Percentiles rank a stretch among this genome's conserved stretches.
Evolutionary conservation across 2,888 invertebrate genomes (phyloP).

Genomic region (Drosophila subsilvestris): DNA sequence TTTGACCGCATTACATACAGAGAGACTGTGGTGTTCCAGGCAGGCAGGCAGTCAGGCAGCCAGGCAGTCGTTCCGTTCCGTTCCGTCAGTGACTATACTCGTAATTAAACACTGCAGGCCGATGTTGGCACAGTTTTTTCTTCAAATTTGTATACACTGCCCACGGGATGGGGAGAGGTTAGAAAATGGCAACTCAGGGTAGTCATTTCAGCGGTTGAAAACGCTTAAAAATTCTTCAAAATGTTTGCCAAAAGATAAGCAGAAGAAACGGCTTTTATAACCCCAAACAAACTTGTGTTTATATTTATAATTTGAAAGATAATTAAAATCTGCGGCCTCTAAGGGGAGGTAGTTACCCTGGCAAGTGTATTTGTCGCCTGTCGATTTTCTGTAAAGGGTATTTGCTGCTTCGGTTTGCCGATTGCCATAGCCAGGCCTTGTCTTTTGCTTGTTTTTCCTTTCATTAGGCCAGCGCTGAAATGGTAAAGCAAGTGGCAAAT

Average conservation of each 20-base stretch:
- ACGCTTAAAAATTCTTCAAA: too few relatives aligned
- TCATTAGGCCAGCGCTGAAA: neutral
- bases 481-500: neutral
- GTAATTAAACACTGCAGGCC: constrained; percentile 61
- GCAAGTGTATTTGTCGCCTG: too few relatives aligned
- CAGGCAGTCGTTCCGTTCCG: too few relatives aligned
- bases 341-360: too few relatives aligned
- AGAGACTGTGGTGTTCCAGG: constrained; percentile 4
- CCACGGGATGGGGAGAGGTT: too few relatives aligned
- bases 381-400: neutral
- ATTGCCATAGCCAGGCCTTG: neutral
- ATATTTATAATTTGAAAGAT: too few relatives aligned
- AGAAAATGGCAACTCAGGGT: too few relatives aligned
- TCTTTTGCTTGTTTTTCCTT: neutral
- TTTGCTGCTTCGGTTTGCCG: neutral
- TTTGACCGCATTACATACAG: constrained; percentile 42
- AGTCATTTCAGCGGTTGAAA: too few relatives aligned
- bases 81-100: constrained; percentile 36
- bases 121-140: constrained; percentile 42
- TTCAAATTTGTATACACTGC: constrained; percentile 10
- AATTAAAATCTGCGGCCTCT: too few relatives aligned
- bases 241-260: too few relatives aligned
- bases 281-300: too few relatives aligned
- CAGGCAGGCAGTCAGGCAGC: neutral
- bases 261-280: too few relatives aligned